phyloP scores from a whole-genome alignment of 2,797 vertebrate species.

The Peromyscus eremicus region DNA sequence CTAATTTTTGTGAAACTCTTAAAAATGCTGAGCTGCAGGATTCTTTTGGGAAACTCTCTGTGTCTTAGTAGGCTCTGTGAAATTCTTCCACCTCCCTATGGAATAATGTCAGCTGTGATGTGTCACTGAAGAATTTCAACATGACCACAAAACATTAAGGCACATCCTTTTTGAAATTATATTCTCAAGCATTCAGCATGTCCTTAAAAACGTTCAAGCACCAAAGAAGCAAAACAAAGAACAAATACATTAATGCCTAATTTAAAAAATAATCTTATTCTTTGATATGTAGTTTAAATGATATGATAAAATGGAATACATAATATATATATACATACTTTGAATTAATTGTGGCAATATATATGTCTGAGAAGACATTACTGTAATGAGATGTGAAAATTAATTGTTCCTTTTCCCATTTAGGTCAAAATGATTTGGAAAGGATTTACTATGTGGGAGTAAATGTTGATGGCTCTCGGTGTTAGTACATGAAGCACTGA shows the following conservation, averaged over 20 bases:
- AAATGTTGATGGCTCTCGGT: background rate
- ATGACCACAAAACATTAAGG: background rate
- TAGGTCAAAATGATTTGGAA: background rate
- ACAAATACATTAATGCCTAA: background rate
- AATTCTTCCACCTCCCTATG: background rate
- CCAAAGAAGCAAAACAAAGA: background rate
- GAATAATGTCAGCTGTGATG: background rate
- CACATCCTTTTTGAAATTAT: background rate
- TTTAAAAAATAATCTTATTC: background rate
- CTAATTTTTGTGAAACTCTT: background rate
- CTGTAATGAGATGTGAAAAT: background rate
- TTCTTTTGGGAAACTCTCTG: background rate
- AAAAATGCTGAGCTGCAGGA: background rate
- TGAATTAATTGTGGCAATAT: background rate
- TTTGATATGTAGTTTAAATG: background rate
- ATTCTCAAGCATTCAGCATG: background rate
- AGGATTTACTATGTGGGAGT: background rate
- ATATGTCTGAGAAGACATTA: background rate
- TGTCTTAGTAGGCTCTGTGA: background rate
- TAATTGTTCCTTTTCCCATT: background rate
- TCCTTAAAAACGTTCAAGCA: background rate
- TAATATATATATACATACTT: background rate
- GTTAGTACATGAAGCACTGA: background rate
- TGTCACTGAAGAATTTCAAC: background rate
- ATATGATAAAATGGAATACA: background rate